Conservation (phyloP, 2,113 vertebrate genomes). For the Hippocampus mohnikei region DNA sequence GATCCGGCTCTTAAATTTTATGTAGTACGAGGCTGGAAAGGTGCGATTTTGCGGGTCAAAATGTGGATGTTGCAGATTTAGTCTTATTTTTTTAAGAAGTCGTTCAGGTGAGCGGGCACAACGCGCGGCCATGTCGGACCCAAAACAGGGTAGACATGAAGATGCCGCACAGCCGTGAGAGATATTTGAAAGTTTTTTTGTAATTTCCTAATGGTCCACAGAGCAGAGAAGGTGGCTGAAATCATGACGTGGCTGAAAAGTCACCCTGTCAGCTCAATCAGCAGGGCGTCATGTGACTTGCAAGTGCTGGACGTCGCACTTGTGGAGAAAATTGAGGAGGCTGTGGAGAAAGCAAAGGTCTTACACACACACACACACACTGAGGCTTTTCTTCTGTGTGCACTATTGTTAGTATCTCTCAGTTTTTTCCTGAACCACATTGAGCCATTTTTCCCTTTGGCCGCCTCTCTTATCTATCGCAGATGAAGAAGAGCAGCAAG, state of each 20-base stretch:
- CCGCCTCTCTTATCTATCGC: constrained; percentile 5
- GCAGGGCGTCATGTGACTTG: constrained; percentile 63
- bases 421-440: neutral
- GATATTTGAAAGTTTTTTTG: too few relatives aligned
- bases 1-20: too few relatives aligned
- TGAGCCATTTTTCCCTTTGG: neutral
- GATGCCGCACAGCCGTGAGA: too few relatives aligned
- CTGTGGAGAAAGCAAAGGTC: constrained; percentile 60
- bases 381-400: neutral
- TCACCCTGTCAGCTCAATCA: constrained; percentile 63
- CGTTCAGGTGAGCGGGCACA: too few relatives aligned
- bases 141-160: too few relatives aligned
- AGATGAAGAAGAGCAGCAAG: constrained; percentile 89
- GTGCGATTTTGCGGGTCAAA: too few relatives aligned
- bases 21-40: too few relatives aligned
- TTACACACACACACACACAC: neutral
- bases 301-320: constrained; percentile 59
- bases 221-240: constrained; percentile 61
- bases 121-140: too few relatives aligned
- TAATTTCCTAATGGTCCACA: constrained; percentile 5
- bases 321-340: constrained; percentile 64
- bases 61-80: too few relatives aligned
- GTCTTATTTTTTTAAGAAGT: too few relatives aligned
- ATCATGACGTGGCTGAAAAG: constrained; percentile 62
- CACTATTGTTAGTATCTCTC: neutral